These are phyloP conservation scores for Trematomus bernacchii DNA, from an alignment of 2,797 vertebrate genomes.

Conservation along the genomic window DNA sequence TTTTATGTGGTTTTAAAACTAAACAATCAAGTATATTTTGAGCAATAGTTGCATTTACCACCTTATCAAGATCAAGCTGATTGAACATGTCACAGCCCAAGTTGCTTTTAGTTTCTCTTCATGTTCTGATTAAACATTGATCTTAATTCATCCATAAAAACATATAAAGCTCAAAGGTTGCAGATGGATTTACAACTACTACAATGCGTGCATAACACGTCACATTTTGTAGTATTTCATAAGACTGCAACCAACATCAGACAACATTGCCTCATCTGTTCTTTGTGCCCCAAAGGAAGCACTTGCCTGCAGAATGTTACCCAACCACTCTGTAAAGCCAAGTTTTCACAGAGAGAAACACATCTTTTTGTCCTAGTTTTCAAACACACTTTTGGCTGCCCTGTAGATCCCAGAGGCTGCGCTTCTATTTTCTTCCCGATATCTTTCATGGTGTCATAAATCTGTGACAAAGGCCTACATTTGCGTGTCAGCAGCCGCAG, in stretches of 20 bases:
- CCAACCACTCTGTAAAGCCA: conserved; percentile 43
- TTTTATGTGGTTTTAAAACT: neutral
- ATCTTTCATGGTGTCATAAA: conserved; percentile 33
- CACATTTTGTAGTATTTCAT: conserved; percentile 23
- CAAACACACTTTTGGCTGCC: conserved; percentile 62
- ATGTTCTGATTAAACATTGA: neutral
- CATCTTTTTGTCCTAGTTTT: conserved; percentile 71
- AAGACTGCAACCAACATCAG: conserved; percentile 36
- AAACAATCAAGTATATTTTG: neutral
- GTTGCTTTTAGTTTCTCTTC: neutral
- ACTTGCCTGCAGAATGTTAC: conserved; percentile 39
- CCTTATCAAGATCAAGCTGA: neutral
- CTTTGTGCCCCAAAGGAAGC: conserved; percentile 26
- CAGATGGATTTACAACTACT: conserved; percentile 23
- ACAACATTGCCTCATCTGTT: conserved; percentile 50
- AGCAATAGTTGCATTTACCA: neutral
- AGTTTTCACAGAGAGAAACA: conserved; percentile 49
- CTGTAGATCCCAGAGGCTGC: conserved; percentile 42
- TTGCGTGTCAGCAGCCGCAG: conserved; percentile 22
- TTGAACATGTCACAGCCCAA: neutral
- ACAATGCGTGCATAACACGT: neutral
- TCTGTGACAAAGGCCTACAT: conserved; percentile 60
- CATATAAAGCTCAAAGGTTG: neutral
- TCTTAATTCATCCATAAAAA: no score
- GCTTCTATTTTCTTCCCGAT: conserved; percentile 29